A percentile compares a stretch with the other conserved stretches of the same genome.
phyloP scores from a whole-genome alignment of 2,888 invertebrate genomes.

The Sminthurides aquaticus region DNA sequence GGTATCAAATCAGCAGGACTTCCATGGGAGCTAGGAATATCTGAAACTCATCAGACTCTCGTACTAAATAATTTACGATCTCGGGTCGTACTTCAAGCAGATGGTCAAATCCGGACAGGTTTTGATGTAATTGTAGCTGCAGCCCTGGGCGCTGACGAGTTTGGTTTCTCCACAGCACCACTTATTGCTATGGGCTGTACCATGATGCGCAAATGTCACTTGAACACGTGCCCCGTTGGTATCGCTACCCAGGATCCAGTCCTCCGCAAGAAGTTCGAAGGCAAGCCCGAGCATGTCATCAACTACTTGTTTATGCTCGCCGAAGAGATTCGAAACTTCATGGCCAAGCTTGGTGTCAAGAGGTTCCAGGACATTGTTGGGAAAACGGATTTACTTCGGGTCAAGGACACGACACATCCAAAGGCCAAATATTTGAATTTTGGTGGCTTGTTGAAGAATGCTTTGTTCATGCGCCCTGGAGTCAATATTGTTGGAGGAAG shows the following conservation, averaged over 20 bases:
- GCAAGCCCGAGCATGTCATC: slow-evolving; percentile 93
- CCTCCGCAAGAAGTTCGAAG: slow-evolving; percentile 89
- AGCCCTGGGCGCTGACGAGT: slow-evolving; percentile 93
- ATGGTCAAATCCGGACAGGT: slow-evolving; percentile 89
- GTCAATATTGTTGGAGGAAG: slow-evolving; percentile 86
- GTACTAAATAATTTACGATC: slow-evolving; percentile 87
- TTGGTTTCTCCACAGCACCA: slow-evolving; percentile 97
- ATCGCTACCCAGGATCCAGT: slow-evolving; percentile 97
- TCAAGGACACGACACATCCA: slow-evolving; percentile 62
- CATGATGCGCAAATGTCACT: slow-evolving; percentile 99
- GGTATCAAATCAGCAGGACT: slow-evolving; percentile 96
- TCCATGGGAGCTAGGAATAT: slow-evolving; percentile 97
- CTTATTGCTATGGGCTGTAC: slow-evolving; percentile 96
- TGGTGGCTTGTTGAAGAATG: slow-evolving; percentile 76
- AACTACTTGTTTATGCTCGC: slow-evolving; percentile 97
- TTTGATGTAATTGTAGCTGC: slow-evolving; percentile 95
- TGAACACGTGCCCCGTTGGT: slow-evolving; percentile 98
- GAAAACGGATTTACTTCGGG: slow-evolving; percentile 77
- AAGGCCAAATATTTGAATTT: slow-evolving; percentile 83
- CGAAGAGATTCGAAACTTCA: slow-evolving; percentile 86
- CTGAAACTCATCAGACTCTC: slow-evolving; percentile 96
- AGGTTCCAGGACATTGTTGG: slow-evolving; percentile 86
- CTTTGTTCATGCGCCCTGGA: slow-evolving; percentile 78
- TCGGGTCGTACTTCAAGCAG: slow-evolving; percentile 89
- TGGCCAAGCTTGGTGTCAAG: slow-evolving; percentile 84